Conservation (phyloP, 2,113 vertebrate species). For the Elanoides forficatus region DNA sequence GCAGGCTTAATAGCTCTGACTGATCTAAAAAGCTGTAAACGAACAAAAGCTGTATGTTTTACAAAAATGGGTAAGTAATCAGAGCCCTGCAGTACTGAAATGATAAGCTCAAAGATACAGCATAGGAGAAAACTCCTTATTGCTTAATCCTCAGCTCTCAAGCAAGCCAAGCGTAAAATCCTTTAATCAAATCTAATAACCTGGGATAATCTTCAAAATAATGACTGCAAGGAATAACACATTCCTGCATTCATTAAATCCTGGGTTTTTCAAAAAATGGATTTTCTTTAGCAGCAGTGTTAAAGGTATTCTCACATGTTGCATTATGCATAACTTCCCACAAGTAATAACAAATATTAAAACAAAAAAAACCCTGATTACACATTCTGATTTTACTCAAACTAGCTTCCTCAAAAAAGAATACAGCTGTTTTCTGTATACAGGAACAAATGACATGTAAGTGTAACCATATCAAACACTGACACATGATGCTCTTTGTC, state of each 20-base stretch:
- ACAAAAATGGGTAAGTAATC: conserved; percentile 34
- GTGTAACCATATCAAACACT: neutral
- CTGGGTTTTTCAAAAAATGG: neutral
- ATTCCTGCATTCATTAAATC: conserved; percentile 31
- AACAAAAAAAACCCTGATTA: neutral
- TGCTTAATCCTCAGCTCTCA: conserved; percentile 55
- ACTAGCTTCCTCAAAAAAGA: neutral
- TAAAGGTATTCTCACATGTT: neutral
- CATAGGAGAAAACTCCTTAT: conserved; percentile 52
- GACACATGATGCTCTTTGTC: neutral
- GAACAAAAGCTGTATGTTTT: conserved; percentile 45
- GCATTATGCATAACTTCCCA: neutral
- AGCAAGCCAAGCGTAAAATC: conserved; percentile 46
- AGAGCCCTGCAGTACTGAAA: neutral
- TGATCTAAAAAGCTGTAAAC: conserved; percentile 59
- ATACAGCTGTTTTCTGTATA: neutral
- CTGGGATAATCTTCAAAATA: conserved; percentile 60
- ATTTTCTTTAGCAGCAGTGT: neutral
- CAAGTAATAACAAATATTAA: neutral
- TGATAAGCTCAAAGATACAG: conserved; percentile 49
- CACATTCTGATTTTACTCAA: neutral
- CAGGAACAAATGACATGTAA: neutral
- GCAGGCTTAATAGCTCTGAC: conserved; percentile 26
- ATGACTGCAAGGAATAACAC: conserved; percentile 53
- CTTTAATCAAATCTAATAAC: conserved; percentile 67